A percentile compares a stretch with the other conserved stretches of the same genome.
These are phyloP conservation scores for Chaetodon trifascialis DNA, from an alignment of 2,113 vertebrate species.

Conservation along the genomic window DNA sequence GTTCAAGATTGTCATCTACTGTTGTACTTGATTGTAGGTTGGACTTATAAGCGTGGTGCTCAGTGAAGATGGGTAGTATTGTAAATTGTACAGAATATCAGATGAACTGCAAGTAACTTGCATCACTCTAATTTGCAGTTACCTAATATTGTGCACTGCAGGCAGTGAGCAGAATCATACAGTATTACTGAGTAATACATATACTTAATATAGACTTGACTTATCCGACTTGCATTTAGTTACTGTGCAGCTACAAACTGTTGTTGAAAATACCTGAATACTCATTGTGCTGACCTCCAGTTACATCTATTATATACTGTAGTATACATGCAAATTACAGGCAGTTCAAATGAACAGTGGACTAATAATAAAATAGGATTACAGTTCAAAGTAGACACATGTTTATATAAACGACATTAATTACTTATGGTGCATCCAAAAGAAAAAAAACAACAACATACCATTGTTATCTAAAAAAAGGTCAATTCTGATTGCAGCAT, in stretches of 20 bases:
- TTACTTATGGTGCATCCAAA: conserved; percentile 33
- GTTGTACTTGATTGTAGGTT: conserved; percentile 55
- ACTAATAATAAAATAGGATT: conserved; percentile 53
- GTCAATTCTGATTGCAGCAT: conserved; percentile 25
- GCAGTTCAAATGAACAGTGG: conserved; percentile 38
- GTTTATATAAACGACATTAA: conserved; percentile 31
- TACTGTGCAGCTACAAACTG: conserved; percentile 70
- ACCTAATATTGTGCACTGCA: conserved; percentile 70
- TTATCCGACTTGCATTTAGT: conserved; percentile 64
- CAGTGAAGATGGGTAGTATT: conserved; percentile 48
- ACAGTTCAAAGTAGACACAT: conserved; percentile 50
- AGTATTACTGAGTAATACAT: conserved; percentile 72
- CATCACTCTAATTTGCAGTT: conserved; percentile 62
- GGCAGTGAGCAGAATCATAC: conserved; percentile 71
- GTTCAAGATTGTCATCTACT: conserved; percentile 58
- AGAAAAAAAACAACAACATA: conserved; percentile 1
- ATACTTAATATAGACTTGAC: conserved; percentile 63
- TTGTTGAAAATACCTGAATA: conserved; percentile 58
- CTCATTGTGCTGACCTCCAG: conserved; percentile 63
- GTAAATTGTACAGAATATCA: conserved; percentile 70
- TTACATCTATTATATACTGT: conserved; percentile 56
- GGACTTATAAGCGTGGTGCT: conserved; percentile 45
- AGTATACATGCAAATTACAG: conserved; percentile 57
- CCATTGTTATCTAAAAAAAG: conserved; percentile 29
- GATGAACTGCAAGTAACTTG: conserved; percentile 58